Conservation (phyloP, 2,888 invertebrate species). For the Bhutanitis thaidina region DNA sequence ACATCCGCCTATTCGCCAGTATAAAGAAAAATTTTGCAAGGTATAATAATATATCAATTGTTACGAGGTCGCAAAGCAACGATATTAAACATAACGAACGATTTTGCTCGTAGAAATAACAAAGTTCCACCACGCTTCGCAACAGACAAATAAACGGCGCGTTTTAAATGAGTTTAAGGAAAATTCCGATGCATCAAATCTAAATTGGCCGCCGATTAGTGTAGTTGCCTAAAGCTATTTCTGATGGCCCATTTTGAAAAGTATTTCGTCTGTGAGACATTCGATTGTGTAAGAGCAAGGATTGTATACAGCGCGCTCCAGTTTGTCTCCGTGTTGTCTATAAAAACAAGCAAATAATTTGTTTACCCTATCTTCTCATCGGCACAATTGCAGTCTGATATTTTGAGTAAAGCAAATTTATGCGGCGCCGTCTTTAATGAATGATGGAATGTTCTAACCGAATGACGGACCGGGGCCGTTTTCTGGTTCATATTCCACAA, state of each 20-base stretch:
- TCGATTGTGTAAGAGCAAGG: constrained; percentile 4
- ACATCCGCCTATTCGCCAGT: no score
- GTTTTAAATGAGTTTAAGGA: constrained; percentile 2
- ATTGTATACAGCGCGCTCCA: constrained; percentile 3
- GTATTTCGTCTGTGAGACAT: background rate
- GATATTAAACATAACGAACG: background rate
- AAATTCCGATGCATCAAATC: constrained; percentile 9
- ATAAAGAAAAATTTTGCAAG: no score
- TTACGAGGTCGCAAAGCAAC: background rate
- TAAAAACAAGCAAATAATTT: background rate
- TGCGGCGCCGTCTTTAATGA: no score
- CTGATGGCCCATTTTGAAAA: constrained; percentile 11
- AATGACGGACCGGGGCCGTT: no score
- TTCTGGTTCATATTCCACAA: no score
- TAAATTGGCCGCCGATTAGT: constrained; percentile 11
- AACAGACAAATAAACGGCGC: background rate
- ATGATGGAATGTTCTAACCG: no score
- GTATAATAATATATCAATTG: background rate
- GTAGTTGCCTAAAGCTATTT: constrained; percentile 4
- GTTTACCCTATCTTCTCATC: background rate
- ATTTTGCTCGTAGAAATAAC: background rate
- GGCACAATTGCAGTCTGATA: background rate
- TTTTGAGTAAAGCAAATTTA: no score
- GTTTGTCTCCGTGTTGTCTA: no score
- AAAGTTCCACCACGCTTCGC: background rate